Evolutionary conservation across 2,113 vertebrate species (phyloP).

Genomic region (Atractosteus spatula): DNA sequence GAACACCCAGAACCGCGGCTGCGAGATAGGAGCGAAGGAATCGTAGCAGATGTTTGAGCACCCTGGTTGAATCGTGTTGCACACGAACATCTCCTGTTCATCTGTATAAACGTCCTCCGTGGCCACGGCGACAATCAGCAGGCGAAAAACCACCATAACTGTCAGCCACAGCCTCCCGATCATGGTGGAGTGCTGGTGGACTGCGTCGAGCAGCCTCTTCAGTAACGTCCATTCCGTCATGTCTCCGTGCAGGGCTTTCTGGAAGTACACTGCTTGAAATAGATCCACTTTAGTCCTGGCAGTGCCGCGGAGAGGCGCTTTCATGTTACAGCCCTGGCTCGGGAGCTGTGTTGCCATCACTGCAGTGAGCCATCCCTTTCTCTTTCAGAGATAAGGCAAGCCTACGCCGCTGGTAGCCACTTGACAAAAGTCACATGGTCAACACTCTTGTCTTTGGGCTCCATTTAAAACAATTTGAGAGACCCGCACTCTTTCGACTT

Average conservation of each 20-base stretch:
- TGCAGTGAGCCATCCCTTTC: slow-evolving; percentile 44
- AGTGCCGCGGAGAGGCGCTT: slow-evolving; percentile 17
- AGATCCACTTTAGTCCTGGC: slow-evolving; percentile 37
- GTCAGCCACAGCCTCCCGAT: slow-evolving; percentile 72
- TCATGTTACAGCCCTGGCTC: slow-evolving; percentile 27
- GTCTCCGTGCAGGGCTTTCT: slow-evolving; percentile 33
- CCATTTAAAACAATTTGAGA: slow-evolving; percentile 53
- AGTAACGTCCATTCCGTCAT: slow-evolving; percentile 77
- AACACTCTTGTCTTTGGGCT: slow-evolving; percentile 48
- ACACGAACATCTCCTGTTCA: slow-evolving; percentile 71
- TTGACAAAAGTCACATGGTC: slow-evolving; percentile 60
- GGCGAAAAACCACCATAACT: slow-evolving; percentile 71
- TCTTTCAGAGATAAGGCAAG: slow-evolving; percentile 50
- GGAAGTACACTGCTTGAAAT: slow-evolving; percentile 37
- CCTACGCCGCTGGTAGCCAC: slow-evolving; percentile 40
- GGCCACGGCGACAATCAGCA: slow-evolving; percentile 67
- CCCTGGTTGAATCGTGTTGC: slow-evolving; percentile 69
- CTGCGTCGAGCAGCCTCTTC: slow-evolving; percentile 69
- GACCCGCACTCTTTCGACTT: slow-evolving; percentile 42
- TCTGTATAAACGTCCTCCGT: slow-evolving; percentile 69
- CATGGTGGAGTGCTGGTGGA: slow-evolving; percentile 75
- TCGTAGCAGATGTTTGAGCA: slow-evolving; percentile 71
- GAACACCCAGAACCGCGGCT: slow-evolving; percentile 73
- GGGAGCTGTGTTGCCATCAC: slow-evolving; percentile 27
- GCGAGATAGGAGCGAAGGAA: slow-evolving; percentile 66